Evolutionary conservation across 1,140 invertebrate genomes (phyloP).

Genomic region (Drosophila miranda): DNA sequence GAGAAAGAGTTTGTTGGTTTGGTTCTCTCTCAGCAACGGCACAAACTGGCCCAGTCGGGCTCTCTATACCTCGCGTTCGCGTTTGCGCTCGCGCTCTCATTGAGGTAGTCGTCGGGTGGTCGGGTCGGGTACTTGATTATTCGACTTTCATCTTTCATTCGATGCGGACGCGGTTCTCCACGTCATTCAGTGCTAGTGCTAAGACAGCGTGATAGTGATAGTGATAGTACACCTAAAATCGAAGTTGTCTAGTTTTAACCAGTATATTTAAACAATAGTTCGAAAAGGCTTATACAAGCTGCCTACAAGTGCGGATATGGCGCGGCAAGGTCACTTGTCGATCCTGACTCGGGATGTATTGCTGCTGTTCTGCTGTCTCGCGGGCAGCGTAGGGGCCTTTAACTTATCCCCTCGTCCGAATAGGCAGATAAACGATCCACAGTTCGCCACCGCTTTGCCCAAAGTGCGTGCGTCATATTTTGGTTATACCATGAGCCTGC

Average conservation of each 20-base stretch:
- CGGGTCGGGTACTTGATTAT: too few relatives aligned
- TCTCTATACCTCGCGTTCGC: too few relatives aligned
- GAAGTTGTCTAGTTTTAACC: slow-evolving; percentile 25
- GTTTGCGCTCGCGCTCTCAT: too few relatives aligned
- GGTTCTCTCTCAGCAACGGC: slow-evolving; percentile 15
- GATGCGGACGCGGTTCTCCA: too few relatives aligned
- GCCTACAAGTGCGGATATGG: slow-evolving; percentile 27
- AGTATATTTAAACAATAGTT: slow-evolving; percentile 25
- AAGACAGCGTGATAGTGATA: slow-evolving; percentile 31
- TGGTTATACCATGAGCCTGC: slow-evolving; percentile 71
- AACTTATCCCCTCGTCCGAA: slow-evolving; percentile 80
- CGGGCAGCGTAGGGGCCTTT: slow-evolving; percentile 40
- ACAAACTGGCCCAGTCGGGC: neutral
- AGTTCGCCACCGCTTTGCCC: slow-evolving; percentile 57
- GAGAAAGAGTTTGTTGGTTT: too few relatives aligned
- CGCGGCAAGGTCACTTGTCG: slow-evolving; percentile 28
- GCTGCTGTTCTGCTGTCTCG: slow-evolving; percentile 16
- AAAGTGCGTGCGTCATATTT: slow-evolving; percentile 81
- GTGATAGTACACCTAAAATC: slow-evolving; percentile 21
- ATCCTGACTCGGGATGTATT: slow-evolving; percentile 6
- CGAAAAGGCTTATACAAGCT: slow-evolving; percentile 1
- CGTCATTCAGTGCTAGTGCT: neutral
- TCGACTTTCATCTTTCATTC: too few relatives aligned
- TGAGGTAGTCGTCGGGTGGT: too few relatives aligned
- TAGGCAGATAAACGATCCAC: slow-evolving; percentile 65